These are phyloP conservation scores for Sebastes variabilis DNA, from an alignment of 2,797 vertebrate species.

Conservation along the genomic window DNA sequence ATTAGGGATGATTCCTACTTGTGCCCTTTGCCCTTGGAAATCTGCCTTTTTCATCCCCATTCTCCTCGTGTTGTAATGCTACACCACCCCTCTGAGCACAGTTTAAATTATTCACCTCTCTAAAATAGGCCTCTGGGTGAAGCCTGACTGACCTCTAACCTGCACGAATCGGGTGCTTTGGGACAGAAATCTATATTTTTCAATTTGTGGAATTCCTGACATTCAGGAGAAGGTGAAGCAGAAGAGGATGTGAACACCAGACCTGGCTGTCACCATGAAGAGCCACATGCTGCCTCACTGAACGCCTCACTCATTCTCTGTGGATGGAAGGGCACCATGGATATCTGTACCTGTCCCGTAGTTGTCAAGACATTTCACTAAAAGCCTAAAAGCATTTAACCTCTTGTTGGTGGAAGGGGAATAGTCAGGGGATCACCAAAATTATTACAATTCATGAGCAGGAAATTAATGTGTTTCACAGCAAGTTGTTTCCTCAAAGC, in stretches of 20 bases:
- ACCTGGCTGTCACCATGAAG: background rate
- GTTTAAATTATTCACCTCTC: constrained; percentile 78
- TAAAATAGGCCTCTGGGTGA: constrained; percentile 70
- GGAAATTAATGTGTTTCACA: background rate
- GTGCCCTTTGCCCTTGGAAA: constrained; percentile 77
- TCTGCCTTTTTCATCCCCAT: constrained; percentile 67
- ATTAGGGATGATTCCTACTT: constrained; percentile 75
- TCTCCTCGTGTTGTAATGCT: constrained; percentile 64
- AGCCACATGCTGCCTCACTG: background rate
- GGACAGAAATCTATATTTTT: constrained; percentile 68
- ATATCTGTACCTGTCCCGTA: background rate
- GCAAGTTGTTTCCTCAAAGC: background rate
- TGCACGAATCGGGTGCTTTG: constrained; percentile 4
- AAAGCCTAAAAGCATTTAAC: background rate
- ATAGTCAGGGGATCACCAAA: too few relatives aligned
- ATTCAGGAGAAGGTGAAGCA: constrained; percentile 17
- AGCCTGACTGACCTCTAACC: constrained; percentile 73
- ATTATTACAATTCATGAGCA: background rate
- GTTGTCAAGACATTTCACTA: background rate
- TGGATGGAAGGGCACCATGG: background rate
- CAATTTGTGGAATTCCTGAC: constrained; percentile 54
- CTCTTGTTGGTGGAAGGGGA: background rate
- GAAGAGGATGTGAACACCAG: constrained; percentile 2
- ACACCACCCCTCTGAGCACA: constrained; percentile 57
- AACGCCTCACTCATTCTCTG: background rate